Conservation (phyloP, 2,888 invertebrate species). For the Scaptomyza flava region DNA sequence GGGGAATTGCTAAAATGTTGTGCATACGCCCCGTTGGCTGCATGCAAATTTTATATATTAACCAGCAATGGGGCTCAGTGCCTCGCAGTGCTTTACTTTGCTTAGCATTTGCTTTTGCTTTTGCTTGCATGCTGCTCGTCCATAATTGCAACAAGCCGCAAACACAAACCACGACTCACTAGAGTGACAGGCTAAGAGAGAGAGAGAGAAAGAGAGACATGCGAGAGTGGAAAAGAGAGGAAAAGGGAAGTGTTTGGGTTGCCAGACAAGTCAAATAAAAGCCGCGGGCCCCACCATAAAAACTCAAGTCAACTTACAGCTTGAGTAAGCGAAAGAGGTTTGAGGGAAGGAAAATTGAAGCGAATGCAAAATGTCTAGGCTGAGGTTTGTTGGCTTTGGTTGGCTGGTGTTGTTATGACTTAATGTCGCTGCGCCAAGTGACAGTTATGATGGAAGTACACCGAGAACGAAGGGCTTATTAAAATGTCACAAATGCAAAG, state of each 20-base stretch:
- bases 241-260: constrained; percentile 1
- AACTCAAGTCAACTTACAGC: constrained; percentile 40
- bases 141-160: constrained; percentile 79
- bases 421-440: constrained; percentile 71
- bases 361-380: constrained; percentile 30
- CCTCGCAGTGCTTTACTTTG: constrained; percentile 40
- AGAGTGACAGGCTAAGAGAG: constrained; percentile 1
- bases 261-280: constrained; percentile 73
- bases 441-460: constrained; percentile 69
- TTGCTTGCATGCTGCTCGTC: constrained; percentile 68
- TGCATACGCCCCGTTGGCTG: constrained; percentile 77
- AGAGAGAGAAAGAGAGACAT: neutral
- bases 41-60: constrained; percentile 73
- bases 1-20: constrained; percentile 74
- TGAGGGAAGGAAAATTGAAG: constrained; percentile 46
- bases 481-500: constrained; percentile 82
- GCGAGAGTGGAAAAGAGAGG: constrained; percentile 1
- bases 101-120: constrained; percentile 33
- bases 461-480: constrained; percentile 71
- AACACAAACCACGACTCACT: constrained; percentile 48
- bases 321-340: neutral
- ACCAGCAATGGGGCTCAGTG: constrained; percentile 48
- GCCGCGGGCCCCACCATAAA: constrained; percentile 62
- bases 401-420: constrained; percentile 70
- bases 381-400: constrained; percentile 16